Conservation (phyloP, 2,797 vertebrate species). For the Odontamblyopus lacepedii region DNA sequence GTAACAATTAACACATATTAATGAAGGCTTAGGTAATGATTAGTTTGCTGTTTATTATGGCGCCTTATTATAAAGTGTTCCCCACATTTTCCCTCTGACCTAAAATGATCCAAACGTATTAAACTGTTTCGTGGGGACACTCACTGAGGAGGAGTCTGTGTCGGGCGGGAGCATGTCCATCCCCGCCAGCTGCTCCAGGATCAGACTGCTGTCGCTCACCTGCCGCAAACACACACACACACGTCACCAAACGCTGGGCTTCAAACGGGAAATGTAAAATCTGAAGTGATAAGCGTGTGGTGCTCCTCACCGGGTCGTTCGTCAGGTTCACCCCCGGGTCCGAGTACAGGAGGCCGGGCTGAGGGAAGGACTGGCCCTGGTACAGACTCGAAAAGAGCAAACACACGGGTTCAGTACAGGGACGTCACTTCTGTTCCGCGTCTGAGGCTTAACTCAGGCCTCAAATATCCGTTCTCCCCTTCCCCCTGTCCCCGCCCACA, state of each 20-base stretch:
- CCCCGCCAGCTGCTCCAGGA: slow-evolving; percentile 64
- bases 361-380: slow-evolving; percentile 82
- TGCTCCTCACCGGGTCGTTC: slow-evolving; percentile 86
- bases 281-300: too few species aligned
- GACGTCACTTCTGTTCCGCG: too few species aligned
- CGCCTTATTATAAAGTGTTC: too few species aligned
- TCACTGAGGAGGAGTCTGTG: slow-evolving; percentile 54
- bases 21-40: too few species aligned
- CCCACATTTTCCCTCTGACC: too few species aligned
- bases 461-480: too few species aligned
- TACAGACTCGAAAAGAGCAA: slow-evolving; percentile 80
- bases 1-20: too few species aligned
- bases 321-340: slow-evolving; percentile 86
- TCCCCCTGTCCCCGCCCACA: too few species aligned
- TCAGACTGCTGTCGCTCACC: slow-evolving; percentile 57
- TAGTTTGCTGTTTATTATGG: too few species aligned
- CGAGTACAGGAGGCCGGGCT: slow-evolving; percentile 88
- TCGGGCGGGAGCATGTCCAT: slow-evolving; percentile 69
- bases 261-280: neutral
- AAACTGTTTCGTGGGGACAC: slow-evolving; percentile 2
- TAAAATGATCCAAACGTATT: too few species aligned
- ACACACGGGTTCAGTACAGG: neutral
- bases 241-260: neutral
- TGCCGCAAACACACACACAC: slow-evolving; percentile 20
- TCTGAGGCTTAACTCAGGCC: too few species aligned